Percentiles rank a stretch among this genome's conserved stretches.
Evolutionary conservation across 2,113 vertebrate species (phyloP).

Genomic region (Orycteropus afer): DNA sequence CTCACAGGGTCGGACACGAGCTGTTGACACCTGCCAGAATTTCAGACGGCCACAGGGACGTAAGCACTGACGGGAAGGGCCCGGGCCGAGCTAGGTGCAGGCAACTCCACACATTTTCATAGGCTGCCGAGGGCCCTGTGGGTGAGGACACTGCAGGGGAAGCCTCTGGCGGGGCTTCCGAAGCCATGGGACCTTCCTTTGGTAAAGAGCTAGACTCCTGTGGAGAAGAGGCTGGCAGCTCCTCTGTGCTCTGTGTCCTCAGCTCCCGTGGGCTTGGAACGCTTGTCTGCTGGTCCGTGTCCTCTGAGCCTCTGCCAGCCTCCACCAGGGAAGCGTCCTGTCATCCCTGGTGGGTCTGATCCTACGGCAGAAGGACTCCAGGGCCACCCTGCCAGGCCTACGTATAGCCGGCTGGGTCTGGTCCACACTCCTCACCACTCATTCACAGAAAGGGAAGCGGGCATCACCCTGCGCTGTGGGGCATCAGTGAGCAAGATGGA

Average conservation of each 20-base stretch:
- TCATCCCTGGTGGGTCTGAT: background rate
- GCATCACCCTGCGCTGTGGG: constrained; percentile 32
- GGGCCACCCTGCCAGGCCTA: background rate
- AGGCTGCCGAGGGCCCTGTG: background rate
- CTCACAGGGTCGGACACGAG: constrained; percentile 35
- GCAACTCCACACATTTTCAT: background rate
- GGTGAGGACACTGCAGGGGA: background rate
- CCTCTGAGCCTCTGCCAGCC: background rate
- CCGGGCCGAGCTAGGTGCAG: background rate
- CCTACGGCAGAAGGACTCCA: background rate
- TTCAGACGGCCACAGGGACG: constrained; percentile 65
- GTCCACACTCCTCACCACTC: background rate
- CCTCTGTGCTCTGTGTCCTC: background rate
- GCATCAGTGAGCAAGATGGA: constrained; percentile 5
- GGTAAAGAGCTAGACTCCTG: background rate
- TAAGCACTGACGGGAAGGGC: constrained; percentile 14
- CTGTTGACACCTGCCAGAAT: constrained; percentile 60
- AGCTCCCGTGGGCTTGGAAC: background rate
- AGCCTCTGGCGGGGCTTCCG: background rate
- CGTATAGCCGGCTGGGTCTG: background rate
- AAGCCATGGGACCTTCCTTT: background rate
- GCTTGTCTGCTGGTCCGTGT: background rate
- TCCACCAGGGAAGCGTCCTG: background rate
- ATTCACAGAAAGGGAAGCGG: background rate
- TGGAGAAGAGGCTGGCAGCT: background rate